Conservation (phyloP, 2,797 vertebrate species). For the Brotula barbata region DNA sequence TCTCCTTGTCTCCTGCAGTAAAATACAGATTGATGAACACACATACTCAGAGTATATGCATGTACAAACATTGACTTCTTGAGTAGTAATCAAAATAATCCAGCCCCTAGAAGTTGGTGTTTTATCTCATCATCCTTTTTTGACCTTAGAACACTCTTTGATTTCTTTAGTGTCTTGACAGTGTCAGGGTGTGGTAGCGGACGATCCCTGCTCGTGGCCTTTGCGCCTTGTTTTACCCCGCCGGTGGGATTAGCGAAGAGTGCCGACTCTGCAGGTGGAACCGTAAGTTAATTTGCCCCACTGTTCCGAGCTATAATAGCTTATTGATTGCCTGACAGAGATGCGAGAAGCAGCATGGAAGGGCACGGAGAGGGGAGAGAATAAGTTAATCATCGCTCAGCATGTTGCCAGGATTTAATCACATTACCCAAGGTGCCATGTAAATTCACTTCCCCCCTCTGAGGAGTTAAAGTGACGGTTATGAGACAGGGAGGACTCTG, state of each 20-base stretch:
- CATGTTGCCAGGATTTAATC: conserved; percentile 74
- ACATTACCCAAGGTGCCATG: conserved; percentile 70
- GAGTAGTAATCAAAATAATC: no score
- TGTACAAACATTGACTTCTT: no score
- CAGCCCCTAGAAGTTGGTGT: no score
- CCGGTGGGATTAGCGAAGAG: conserved; percentile 77
- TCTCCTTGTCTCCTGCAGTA: no score
- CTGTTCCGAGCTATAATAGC: conserved; percentile 81
- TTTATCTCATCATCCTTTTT: background rate
- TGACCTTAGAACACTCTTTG: conserved; percentile 17
- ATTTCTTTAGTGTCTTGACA: conserved; percentile 20
- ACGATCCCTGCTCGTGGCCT: conserved; percentile 52
- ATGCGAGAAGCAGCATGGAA: conserved; percentile 68
- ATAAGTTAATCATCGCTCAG: conserved; percentile 80
- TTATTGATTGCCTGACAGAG: conserved; percentile 83
- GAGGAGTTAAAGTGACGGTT: conserved; percentile 52
- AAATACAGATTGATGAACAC: no score
- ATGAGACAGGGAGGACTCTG: conserved; percentile 32
- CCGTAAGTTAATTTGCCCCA: conserved; percentile 78
- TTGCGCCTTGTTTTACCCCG: conserved; percentile 62
- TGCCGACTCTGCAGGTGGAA: conserved; percentile 79
- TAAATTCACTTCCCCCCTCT: conserved; percentile 66
- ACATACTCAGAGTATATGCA: no score
- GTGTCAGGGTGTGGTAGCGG: conserved; percentile 38
- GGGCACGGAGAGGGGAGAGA: conserved; percentile 64